These are phyloP conservation scores for Staurois parvus DNA, from an alignment of 2,797 vertebrate genomes.

Conservation along the genomic window DNA sequence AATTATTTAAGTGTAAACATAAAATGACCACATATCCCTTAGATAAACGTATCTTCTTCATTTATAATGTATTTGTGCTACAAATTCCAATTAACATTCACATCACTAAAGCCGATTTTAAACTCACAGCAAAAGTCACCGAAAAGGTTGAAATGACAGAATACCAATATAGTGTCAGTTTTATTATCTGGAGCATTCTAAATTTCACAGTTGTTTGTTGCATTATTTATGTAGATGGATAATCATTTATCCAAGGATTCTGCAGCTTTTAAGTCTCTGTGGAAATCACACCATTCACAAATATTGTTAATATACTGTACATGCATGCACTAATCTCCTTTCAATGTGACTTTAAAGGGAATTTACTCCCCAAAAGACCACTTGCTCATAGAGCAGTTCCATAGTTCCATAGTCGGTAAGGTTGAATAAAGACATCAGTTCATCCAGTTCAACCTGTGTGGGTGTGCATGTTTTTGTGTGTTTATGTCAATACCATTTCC, in stretches of 20 bases:
- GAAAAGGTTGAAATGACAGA: constrained; percentile 39
- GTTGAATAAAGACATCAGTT: too few species aligned
- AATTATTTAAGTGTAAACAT: too few species aligned
- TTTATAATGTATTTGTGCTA: too few species aligned
- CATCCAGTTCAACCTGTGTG: too few species aligned
- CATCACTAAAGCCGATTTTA: constrained; percentile 4
- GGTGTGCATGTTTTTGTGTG: too few species aligned
- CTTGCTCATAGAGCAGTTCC: background rate
- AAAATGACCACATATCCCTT: too few species aligned
- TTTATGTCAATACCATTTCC: too few species aligned
- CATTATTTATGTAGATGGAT: background rate
- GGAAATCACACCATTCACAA: background rate
- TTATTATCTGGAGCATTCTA: background rate
- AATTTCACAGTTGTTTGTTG: constrained; percentile 10
- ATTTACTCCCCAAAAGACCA: background rate
- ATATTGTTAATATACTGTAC: background rate
- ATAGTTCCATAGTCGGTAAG: too few species aligned
- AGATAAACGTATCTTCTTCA: too few species aligned
- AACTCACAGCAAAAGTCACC: background rate
- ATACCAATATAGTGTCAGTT: constrained; percentile 37
- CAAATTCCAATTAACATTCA: constrained; percentile 21
- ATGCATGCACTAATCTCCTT: background rate
- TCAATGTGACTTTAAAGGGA: background rate
- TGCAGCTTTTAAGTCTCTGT: background rate
- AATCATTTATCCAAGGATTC: background rate